These are phyloP conservation scores for Octodon degus DNA, from an alignment of 2,113 vertebrate genomes.

Conservation along the genomic window DNA sequence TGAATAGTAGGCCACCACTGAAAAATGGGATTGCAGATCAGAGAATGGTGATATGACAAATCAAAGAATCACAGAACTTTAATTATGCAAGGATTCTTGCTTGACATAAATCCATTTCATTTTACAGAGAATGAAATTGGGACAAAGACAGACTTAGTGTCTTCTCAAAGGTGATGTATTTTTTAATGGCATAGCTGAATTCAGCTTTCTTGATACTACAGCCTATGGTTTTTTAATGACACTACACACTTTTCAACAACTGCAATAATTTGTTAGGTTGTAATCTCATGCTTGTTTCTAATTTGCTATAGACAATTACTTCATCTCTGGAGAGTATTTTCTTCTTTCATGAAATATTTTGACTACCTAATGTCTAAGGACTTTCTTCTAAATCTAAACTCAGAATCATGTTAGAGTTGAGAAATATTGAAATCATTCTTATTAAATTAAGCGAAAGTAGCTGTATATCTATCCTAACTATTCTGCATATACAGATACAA, in stretches of 20 bases:
- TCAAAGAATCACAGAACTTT: not conserved
- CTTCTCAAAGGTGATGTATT: not conserved
- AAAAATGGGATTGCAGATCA: not conserved
- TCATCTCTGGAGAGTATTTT: not conserved
- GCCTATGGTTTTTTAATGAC: not conserved
- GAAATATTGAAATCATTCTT: not conserved
- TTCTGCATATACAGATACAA: no score
- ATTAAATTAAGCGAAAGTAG: no score
- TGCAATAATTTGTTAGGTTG: not conserved
- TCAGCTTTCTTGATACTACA: not conserved
- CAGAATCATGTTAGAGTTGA: not conserved
- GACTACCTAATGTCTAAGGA: not conserved
- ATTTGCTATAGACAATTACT: not conserved
- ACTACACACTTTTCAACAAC: not conserved
- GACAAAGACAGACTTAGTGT: not conserved
- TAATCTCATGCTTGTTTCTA: not conserved
- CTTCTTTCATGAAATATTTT: constrained; percentile 8
- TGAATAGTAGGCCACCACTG: not conserved
- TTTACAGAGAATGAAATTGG: constrained; percentile 12
- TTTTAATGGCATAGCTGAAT: not conserved
- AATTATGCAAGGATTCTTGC: not conserved
- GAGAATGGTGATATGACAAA: not conserved
- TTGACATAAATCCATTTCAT: not conserved
- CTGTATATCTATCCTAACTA: no score
- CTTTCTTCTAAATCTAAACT: not conserved